Percentiles rank a stretch among this genome's conserved stretches.
Evolutionary conservation across 2,113 vertebrate genomes (phyloP).

Genomic region (Pipra filicauda): DNA sequence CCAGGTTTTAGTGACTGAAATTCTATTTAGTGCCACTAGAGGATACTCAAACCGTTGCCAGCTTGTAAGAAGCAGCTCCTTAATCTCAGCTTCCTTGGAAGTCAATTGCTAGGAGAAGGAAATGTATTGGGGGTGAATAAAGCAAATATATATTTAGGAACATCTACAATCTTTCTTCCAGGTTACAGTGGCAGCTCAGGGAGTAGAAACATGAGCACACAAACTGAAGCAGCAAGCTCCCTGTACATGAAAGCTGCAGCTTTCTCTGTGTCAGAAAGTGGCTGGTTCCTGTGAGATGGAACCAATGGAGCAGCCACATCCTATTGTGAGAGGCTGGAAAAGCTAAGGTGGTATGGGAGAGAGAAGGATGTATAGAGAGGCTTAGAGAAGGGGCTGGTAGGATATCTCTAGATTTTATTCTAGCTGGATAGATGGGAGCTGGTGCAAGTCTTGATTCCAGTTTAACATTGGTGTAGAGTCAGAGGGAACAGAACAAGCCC

Average conservation of each 20-base stretch:
- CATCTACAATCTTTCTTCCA: neutral
- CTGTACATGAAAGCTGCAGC: neutral
- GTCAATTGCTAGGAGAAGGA: neutral
- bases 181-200: neutral
- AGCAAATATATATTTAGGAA: neutral
- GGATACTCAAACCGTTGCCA: neutral
- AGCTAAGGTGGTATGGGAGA: neutral
- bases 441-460: neutral
- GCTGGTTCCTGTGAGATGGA: neutral
- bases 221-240: neutral
- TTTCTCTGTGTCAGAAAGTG: neutral
- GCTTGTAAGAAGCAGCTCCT: neutral
- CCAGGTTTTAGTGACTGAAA: neutral
- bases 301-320: neutral
- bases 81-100: neutral
- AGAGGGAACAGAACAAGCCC: neutral
- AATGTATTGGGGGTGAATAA: neutral
- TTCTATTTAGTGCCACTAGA: neutral
- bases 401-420: neutral
- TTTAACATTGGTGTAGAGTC: neutral
- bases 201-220: neutral
- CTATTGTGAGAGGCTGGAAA: neutral
- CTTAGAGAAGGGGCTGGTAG: neutral
- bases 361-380: fast-evolving
- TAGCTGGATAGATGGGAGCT: neutral